These are phyloP conservation scores for Scopus umbretta DNA, from an alignment of 2,113 vertebrate genomes.

Conservation along the genomic window DNA sequence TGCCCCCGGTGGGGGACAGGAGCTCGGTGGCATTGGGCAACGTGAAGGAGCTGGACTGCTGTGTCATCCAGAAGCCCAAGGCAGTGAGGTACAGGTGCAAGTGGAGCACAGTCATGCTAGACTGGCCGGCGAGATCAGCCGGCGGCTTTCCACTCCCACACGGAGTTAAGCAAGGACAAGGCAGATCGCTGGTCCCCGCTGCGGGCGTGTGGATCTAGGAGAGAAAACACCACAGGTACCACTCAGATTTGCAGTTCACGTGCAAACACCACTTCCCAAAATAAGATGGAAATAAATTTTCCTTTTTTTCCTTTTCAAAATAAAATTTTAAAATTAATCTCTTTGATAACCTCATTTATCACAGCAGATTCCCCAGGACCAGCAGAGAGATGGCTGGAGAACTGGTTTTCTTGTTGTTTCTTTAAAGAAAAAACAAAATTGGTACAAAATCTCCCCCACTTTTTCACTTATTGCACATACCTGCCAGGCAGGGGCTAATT, in stretches of 20 bases:
- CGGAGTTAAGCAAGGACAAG: not conserved
- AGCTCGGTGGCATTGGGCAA: constrained; percentile 61
- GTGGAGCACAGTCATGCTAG: constrained; percentile 66
- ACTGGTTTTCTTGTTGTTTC: not conserved
- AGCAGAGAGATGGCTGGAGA: not conserved
- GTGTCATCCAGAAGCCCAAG: constrained; percentile 73
- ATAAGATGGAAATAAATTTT: not conserved
- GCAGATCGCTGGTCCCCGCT: not conserved
- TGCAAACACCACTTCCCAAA: not conserved
- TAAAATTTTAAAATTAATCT: not conserved
- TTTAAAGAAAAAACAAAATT: not conserved
- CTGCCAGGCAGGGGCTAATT: not conserved
- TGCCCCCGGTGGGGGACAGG: not conserved
- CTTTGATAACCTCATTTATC: not conserved
- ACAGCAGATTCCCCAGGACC: not conserved
- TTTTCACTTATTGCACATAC: not conserved
- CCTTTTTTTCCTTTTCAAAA: not conserved
- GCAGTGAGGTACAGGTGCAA: constrained; percentile 70
- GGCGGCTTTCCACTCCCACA: not conserved
- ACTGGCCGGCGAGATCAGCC: rapidly evolving
- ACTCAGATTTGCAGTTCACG: not conserved
- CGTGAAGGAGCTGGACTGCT: constrained; percentile 35
- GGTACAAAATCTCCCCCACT: not conserved
- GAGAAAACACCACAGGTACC: not conserved
- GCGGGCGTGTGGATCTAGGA: not conserved